Evolutionary conservation across 2,797 vertebrate species (phyloP), one percentile per base, ranked within the genome.

Genomic region (Salarias fasciatus): DNA sequence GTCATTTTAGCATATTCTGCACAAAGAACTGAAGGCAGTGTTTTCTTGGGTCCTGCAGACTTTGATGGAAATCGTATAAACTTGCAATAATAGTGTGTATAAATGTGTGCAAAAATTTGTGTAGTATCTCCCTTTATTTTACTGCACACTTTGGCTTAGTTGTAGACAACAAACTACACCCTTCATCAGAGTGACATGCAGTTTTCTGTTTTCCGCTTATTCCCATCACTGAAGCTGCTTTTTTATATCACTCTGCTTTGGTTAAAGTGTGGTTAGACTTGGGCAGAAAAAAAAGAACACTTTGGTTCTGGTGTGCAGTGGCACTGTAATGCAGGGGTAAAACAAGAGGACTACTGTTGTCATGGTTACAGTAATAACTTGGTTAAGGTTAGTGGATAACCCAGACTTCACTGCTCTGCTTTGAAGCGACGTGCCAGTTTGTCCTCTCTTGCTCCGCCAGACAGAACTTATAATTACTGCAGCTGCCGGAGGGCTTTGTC

Each of bases 361-460:
- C 3, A 46, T 63, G 47, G 67, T 46, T 52, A 35, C 42, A 36
- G 29, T 52, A 35, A 29, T 41, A 18, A n/a, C 38, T 29, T 48
- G 41, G 43, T 47, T 15, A 41, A 56, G 48, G 41, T 44, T 37
- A 44, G n/a, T 28, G 10, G n/a, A 38, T 54, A 38, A 61, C 44
- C 53, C 47, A 24, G 31, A 37, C 30, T 10, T 11, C 18, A 40
- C 51, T 31, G 35, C 63, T 44, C 47, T 4, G 41, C 44, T 55
- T 29, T 15, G 3, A 48, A 51, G 51, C 30, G 43, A 24, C 53
- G 35, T 57, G 58, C 51, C 14, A 42, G 6, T 42, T 37, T 11
- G 55, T 52, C 29, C 46, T 51, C 10, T 30, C 48, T 52, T 43
- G 15, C n/a, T 47, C 53, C 48, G 53, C 24, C 31, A 14, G 36